phyloP scores from a whole-genome alignment of 2,888 invertebrate genomes.

The Digitonthophagus gazella region DNA sequence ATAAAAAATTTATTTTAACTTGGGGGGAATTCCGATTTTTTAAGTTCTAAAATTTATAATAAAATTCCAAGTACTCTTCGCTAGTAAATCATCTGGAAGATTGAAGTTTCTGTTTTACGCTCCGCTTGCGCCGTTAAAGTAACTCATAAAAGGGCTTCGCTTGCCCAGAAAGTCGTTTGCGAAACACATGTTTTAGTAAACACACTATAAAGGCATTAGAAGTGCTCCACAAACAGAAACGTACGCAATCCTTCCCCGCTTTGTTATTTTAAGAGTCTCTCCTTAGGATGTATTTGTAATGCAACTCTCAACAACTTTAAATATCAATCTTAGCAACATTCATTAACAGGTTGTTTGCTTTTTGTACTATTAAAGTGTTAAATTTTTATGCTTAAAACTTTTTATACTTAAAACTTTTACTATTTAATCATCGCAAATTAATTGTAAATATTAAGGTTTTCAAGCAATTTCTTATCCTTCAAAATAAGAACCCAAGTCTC shows the following conservation, averaged over 20 bases:
- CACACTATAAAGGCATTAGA: neutral
- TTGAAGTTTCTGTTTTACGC: neutral
- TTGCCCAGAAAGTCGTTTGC: neutral
- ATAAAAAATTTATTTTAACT: too few relatives aligned
- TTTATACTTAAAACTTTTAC: too few relatives aligned
- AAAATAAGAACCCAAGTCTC: neutral
- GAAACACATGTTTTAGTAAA: neutral
- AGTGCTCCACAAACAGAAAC: neutral
- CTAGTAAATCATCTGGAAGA: neutral
- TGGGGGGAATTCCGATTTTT: too few relatives aligned
- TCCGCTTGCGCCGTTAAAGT: neutral
- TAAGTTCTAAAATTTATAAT: neutral
- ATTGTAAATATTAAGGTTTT: too few relatives aligned
- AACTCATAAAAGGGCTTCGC: neutral
- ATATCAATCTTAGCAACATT: too few relatives aligned
- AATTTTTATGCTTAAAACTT: too few relatives aligned
- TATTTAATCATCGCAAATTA: too few relatives aligned
- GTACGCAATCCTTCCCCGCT: neutral
- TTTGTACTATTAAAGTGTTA: too few relatives aligned
- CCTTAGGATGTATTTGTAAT: too few relatives aligned
- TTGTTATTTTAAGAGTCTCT: neutral
- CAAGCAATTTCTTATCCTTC: conserved; percentile 8
- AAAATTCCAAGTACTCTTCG: neutral
- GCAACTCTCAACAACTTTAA: too few relatives aligned
- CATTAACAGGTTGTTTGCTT: too few relatives aligned